These are phyloP conservation scores for Camponotus vicinus DNA, from an alignment of 1,140 invertebrate genomes.

Conservation along the genomic window DNA sequence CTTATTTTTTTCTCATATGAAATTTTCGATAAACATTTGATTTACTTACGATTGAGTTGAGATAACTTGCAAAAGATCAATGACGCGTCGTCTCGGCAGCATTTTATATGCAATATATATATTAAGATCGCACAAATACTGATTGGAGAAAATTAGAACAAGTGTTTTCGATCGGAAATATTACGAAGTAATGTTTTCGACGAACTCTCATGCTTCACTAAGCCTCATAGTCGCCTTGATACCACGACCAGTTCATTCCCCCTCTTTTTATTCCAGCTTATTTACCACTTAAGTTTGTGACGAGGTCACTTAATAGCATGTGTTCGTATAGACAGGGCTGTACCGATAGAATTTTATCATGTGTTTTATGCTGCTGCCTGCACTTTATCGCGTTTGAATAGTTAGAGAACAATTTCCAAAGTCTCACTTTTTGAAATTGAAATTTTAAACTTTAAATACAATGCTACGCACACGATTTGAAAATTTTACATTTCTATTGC, in stretches of 20 bases:
- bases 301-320: constrained; percentile 11
- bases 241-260: neutral
- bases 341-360: constrained; percentile 42
- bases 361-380: neutral
- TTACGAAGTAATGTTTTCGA: neutral
- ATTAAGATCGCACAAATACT: neutral
- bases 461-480: neutral
- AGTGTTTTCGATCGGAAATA: neutral
- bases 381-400: neutral
- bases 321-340: constrained; percentile 52
- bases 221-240: neutral
- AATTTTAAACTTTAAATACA: neutral
- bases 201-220: constrained; percentile 10
- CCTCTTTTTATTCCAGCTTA: constrained; percentile 8
- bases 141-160: neutral
- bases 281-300: constrained; percentile 20
- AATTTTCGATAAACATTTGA: neutral
- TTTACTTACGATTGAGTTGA: constrained; percentile 85
- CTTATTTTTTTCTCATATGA: neutral
- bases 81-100: constrained; percentile 81
- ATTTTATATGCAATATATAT: constrained; percentile 77
- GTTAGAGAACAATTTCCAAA: neutral
- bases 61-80: constrained; percentile 84
- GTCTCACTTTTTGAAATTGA: neutral
- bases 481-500: neutral